Evolutionary conservation across 53 echinoderm and acorn worm genomes (phyloP).

Genomic region (Actinopyga echinites): DNA sequence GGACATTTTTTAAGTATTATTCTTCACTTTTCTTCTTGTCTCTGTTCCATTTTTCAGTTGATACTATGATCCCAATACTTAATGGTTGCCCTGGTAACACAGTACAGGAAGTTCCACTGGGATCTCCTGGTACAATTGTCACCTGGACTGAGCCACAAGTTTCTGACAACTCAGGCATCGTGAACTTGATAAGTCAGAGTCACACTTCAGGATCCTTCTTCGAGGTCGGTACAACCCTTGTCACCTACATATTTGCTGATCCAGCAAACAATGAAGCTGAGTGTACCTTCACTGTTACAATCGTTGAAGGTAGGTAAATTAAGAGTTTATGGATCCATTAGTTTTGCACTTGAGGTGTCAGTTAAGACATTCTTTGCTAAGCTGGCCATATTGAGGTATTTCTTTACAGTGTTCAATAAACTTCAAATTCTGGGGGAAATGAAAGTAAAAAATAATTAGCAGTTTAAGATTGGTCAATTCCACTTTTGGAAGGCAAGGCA

Average conservation of each 20-base stretch:
- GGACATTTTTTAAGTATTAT: too few species aligned
- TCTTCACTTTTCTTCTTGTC: too few species aligned
- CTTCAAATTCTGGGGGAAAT: too few species aligned
- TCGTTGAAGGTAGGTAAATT: slow-evolving; percentile 28
- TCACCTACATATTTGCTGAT: slow-evolving; percentile 52
- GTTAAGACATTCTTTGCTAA: too few species aligned
- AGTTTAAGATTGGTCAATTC: too few species aligned
- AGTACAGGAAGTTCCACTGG: not conserved
- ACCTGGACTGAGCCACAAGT: slow-evolving; percentile 33
- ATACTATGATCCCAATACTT: not conserved
- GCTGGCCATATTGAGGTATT: too few species aligned
- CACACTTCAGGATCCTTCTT: slow-evolving; percentile 44
- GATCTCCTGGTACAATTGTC: slow-evolving; percentile 1
- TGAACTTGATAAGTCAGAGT: slow-evolving; percentile 12
- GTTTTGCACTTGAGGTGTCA: too few species aligned
- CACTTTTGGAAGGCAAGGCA: too few species aligned
- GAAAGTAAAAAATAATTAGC: too few species aligned
- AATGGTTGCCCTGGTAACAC: slow-evolving; percentile 11
- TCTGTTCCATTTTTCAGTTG: not conserved
- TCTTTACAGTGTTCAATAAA: too few species aligned
- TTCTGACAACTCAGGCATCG: slow-evolving; percentile 55
- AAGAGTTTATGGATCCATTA: not conserved
- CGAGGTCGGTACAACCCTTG: slow-evolving; percentile 16
- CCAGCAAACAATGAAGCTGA: slow-evolving; percentile 28
- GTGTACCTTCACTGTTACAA: slow-evolving; percentile 40